Base-by-base conservation (phyloP, 2,888 invertebrate genomes). In the Leucophenga maculata region DNA sequence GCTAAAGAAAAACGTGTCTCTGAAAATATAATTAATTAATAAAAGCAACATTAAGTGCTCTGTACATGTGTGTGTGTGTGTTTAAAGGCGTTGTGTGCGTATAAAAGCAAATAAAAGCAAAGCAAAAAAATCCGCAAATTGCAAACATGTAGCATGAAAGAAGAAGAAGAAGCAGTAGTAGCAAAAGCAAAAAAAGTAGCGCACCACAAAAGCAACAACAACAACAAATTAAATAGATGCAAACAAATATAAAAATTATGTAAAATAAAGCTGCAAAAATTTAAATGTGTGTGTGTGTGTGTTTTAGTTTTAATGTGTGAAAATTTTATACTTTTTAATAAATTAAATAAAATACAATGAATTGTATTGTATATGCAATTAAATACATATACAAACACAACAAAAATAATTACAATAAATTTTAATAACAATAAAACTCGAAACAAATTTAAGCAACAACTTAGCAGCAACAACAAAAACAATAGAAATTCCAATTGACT, bases 401-500 rank as follows among this genome's bases (percentile, higher is more conserved):
- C 6, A 16, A 2, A 50, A 50, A 4, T 4, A 50, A 50, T 50
- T 50, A 50, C n/a, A 50, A 50, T 50, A 50, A 50, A 18, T 50
- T 39, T 39, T 39, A 39, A 39, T 39, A 39, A 39, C 39, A 39
- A 39, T 50, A 50, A 50, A 64, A 64, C 22, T 13, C 6, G 14
- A 64, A 4, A 48, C 46, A 64, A 14, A 64, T 48, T 16, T 39
- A 39, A 32, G 11, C 22, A 16, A 60, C 39, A 60, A 60, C 6
- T 31, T 6, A 57, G 11, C 11, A 26, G 14, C 57, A 20, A 13
- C 31, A 57, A 64, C 8, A 22, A 57, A 11, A 57, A 57, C 57
- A 26, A 8, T 8, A 57, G 46, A 48, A 64, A 64, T 64, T 64
- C 48, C 62, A 64, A 64, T 64, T 64, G 46, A 18, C 20, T 46